Evolutionary conservation across 2,888 invertebrate genomes (phyloP), one percentile per base, ranked within the genome.

Genomic region (Drosophila kokeensis): DNA sequence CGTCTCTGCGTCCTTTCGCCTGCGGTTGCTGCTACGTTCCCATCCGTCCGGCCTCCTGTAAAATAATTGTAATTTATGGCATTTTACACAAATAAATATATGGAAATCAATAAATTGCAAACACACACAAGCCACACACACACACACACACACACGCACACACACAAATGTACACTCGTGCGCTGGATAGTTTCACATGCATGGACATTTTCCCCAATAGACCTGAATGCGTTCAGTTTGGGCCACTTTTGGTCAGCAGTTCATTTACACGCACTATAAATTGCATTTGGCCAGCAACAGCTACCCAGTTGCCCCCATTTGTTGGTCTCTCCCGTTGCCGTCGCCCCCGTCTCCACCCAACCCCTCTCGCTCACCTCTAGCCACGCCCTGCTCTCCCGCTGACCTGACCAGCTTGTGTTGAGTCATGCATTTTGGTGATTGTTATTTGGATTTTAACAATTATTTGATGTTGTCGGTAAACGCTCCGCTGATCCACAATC

Each of bases 61-160:
- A 88, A 87, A 90, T 87, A 88, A 87, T 90, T 88, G 87, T 86
- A 90, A 90, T 87, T 87, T 90, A 87, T 87, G 87, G 90, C 89
- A 86, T 90, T 87, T 87, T 83, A 76, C 83, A 81, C 83, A 90
- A 85, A 90, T 88, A 83, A 87, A 86, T 87, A 82, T 89, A 79
- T 81, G 83, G 69, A 87, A 90, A 87, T 87, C 87, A 90, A 90
- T 87, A 87, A 86, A 87, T 88, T 83, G 76, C 52, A 70, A 73
- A 70, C 73, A 61, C 65, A 69, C 52, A 49, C 66, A 49, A 27
- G 29, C 49, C 27, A 40, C 52, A 50, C 38, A 52, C 48, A 63
- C 42, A 27, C 18, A 34, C 42, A 53, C 45, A 24, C 34, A 18
- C 11, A 2, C 40, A 5, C 40, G 5, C 40, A n/a, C n/a, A 11